phyloP scores from a whole-genome alignment of 2,888 invertebrate species.

The Napeogenes sylphis region DNA sequence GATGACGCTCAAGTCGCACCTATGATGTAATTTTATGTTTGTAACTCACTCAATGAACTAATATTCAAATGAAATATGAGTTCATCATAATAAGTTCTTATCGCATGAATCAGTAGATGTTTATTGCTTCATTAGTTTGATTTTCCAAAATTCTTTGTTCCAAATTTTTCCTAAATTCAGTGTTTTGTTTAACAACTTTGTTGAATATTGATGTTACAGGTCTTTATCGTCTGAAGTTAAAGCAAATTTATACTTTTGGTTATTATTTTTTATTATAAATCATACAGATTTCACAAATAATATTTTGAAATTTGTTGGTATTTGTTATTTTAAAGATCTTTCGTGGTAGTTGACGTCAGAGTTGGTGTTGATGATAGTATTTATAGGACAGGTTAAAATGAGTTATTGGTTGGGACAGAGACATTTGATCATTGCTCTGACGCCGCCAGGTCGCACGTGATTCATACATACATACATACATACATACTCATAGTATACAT shows the following conservation, averaged over 20 bases:
- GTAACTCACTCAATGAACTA: slow-evolving; percentile 44
- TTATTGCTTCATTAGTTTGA: no score
- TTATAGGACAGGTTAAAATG: slow-evolving; percentile 45
- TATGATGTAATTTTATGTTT: slow-evolving; percentile 56
- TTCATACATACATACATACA: slow-evolving; percentile 42
- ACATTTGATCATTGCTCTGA: slow-evolving; percentile 56
- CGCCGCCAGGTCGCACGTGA: slow-evolving; percentile 63
- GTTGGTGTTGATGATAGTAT: slow-evolving; percentile 38
- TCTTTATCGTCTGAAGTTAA: no score
- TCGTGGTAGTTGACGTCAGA: slow-evolving; percentile 37
- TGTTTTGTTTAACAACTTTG: no score
- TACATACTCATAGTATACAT: slow-evolving; percentile 50
- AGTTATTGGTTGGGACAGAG: slow-evolving; percentile 34
- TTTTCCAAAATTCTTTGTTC: background rate
- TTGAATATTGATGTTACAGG: no score
- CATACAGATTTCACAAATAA: no score
- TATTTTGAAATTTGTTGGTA: no score
- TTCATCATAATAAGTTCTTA: slow-evolving; percentile 4
- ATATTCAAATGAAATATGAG: slow-evolving; percentile 30
- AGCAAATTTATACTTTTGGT: no score
- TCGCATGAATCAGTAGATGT: background rate
- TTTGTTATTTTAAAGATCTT: slow-evolving; percentile 23
- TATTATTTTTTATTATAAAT: no score
- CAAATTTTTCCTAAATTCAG: no score
- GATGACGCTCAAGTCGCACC: slow-evolving; percentile 50